Evolutionary conservation across 2,113 vertebrate species (phyloP), one percentile per base, ranked within the genome.

Genomic region (Erpornis zantholeuca): DNA sequence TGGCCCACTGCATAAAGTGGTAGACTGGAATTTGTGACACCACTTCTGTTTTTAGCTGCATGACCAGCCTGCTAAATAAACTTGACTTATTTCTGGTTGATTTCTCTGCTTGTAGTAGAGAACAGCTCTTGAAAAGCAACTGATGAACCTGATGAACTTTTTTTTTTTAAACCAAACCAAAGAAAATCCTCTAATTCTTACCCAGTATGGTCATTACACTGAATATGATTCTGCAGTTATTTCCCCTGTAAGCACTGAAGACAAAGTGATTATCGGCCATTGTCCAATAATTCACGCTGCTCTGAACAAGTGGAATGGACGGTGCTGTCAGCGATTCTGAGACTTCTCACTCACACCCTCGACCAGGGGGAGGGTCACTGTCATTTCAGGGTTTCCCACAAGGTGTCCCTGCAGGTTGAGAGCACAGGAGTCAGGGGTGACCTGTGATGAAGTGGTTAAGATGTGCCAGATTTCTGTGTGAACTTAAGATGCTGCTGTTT

Each of bases 331-430:
- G 84, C 71, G 4, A 29, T 72, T 85, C 78, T 33, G 78, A 38
- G 52, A 1, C 40, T 52, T n/a, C n/a, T n/a, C 36, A 0, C 27
- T 31, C 80, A 11, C 60, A 22, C 28, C 15, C 45, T 54, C 25
- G 3, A 10, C 10, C 54, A 42, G 35, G 45, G 44, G 15, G 35
- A 77, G 71, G 25, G 49, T 49, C 27, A 3, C 35, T 90, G 71
- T 56, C 64, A 6, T 56, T 92, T 72, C 76, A 40, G 75, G 7
- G 18, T 52, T 93, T 89, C 68, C 96, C 96, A 96, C 82, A 42
- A 96, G 96, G 71, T 97, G 96, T 93, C 92, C 56, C 77, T 85
- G 72, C 52, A 28, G 84, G 65, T 4, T 71, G 82, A 36, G 59
- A 50, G 12, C 33, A 22, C 73, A 16, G 33, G 52, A 56, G 28